Base-by-base conservation (phyloP, 35 echinoderm and acorn worm species). In the Apostichopus japonicus region DNA sequence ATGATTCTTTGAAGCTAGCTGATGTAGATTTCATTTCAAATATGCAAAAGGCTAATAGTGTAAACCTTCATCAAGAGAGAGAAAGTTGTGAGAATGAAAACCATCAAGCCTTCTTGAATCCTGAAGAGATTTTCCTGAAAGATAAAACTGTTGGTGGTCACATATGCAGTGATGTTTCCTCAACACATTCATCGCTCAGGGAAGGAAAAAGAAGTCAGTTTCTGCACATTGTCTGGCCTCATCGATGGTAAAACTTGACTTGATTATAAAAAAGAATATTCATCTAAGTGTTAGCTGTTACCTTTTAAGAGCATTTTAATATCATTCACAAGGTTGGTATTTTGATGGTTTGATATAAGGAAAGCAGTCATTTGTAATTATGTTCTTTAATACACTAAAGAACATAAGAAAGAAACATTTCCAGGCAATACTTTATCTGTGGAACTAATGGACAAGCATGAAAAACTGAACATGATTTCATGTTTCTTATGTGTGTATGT, bases 201-300 rank as follows among this genome's bases (percentile, higher is more conserved):
- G 11, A 70, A 53, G 33, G 2, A n/a, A 25, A n/a, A 19, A 61
- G 65, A 10, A 76, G 15, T 2, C 17, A 86, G 77, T 44, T 90
- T 75, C 88, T 98, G 44, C 93, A 96, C 58, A 98, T 98, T 84
- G 90, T 98, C 10, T 98, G 96, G 96, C 92, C 96, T 87, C 96
- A 98, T 55, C 90, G 96, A 86, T 98, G 96, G 96, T 98, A 93
- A 78, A 44, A 44, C 33, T 44, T 44, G 33, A 44, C 33, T 44
- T 44, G 33, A 44, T 44, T 44, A 44, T 44, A 44, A 44, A 44
- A 44, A 44, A 44, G 33, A 44, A 44, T 44, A 44, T 44, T 44
- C 33, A 44, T 44, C 33, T 44, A 44, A 44, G 3, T 44, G 33
- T 44, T 44, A 44, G 33, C 33, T 44, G 33, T 44, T 44, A 44